phyloP scores from a whole-genome alignment of 1,140 invertebrate species.

The Dolichoris vasculosae region DNA sequence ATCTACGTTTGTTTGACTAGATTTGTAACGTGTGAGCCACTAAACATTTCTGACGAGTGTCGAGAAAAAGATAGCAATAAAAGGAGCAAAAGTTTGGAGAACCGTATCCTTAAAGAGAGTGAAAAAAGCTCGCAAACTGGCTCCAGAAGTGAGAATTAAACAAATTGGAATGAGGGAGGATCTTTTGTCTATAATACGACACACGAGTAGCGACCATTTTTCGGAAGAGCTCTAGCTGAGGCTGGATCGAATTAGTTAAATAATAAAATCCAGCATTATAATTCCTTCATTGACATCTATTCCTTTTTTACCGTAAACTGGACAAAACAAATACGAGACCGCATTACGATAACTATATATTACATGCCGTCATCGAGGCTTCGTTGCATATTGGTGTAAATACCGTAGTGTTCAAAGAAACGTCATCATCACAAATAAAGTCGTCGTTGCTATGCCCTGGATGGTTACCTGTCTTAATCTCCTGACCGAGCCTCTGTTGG shows the following conservation, averaged over 20 bases:
- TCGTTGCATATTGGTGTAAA: background rate
- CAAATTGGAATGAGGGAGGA: constrained; percentile 76
- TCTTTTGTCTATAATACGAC: constrained; percentile 72
- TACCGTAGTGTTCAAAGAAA: background rate
- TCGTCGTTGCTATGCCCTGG: constrained; percentile 67
- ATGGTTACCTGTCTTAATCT: constrained; percentile 67
- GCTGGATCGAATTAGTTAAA: background rate
- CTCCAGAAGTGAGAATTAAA: constrained; percentile 74
- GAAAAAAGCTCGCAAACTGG: constrained; percentile 69
- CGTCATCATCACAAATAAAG: background rate
- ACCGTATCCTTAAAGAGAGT: constrained; percentile 1
- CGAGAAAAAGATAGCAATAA: background rate
- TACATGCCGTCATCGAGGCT: background rate
- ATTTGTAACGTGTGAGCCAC: background rate
- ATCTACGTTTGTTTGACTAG: background rate
- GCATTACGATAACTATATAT: background rate
- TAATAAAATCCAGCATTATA: background rate
- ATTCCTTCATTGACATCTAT: background rate
- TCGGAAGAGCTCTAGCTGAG: constrained; percentile 72
- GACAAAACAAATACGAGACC: background rate
- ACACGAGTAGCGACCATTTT: constrained; percentile 74
- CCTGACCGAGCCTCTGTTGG: constrained; percentile 64
- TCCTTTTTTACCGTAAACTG: background rate
- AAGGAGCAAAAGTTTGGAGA: background rate
- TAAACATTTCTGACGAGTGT: background rate